Evolutionary conservation across 2,797 vertebrate species (phyloP), one percentile per base, ranked within the genome.

Genomic region (Parotocinclus haroldoi): DNA sequence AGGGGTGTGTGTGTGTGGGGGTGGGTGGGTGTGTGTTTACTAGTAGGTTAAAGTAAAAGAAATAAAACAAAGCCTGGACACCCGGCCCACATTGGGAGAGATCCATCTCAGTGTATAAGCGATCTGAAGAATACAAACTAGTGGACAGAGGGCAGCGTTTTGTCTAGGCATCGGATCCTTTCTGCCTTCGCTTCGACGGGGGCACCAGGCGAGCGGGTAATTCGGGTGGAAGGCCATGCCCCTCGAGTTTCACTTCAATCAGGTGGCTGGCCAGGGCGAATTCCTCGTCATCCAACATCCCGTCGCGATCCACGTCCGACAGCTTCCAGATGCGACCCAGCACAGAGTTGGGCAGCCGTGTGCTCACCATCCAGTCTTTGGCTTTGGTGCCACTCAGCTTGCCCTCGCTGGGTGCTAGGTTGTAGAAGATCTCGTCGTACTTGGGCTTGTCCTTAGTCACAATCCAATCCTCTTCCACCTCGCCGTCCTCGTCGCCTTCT

Each of bases 381-480:
- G 92, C 95, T 84, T 95, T 95, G 74, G 83, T 89, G 74, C 95
- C 94, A 0, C 92, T 97, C 75, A 97, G 89, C 80, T 98, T 98
- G 16, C 95, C 95, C 37, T 96, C 94, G 0, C 87, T 88, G 0
- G 95, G 95, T 0, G 92, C 88, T 8, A 98, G 85, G 80, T 94
- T 96, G 72, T 96, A 96, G 89, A 98, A 98, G 86, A 98, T 96
- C 76, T 98, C 95, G 0, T 98, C 95, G 0, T 98, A 98, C 50
- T 98, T 98, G 78, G 94, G 90, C 77, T 98, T 98, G 89, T 98
- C 95, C 79, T 95, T 96, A 56, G 88, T 96, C 80, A 96, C 95
- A 65, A 95, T 91, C 95, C 95, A 98, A 0, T 87, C 80, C 3
- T 88, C 92, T 0, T 89, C 91, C 67, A 89, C 88, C 0, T 88